A percentile compares a stretch with the other conserved stretches of the same genome.
These are phyloP conservation scores for Matsumyia berberina DNA, from an alignment of 2,888 invertebrate genomes.

Conservation along the genomic window DNA sequence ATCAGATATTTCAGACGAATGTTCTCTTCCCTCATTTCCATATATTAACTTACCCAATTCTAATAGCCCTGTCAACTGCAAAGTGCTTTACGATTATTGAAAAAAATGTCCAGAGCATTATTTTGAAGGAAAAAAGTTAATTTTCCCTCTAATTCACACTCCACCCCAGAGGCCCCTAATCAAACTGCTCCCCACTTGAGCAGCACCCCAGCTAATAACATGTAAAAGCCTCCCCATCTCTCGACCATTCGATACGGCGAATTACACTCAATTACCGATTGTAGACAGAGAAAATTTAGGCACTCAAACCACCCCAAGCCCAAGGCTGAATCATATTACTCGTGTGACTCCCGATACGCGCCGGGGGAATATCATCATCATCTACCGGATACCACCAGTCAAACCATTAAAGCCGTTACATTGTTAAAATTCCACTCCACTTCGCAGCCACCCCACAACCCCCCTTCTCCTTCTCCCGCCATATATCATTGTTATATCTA, in stretches of 20 bases:
- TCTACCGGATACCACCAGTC: background rate
- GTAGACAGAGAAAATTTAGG: constrained; percentile 1
- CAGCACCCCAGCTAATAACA: background rate
- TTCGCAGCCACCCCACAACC: background rate
- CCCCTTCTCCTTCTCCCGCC: background rate
- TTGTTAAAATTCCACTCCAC: constrained; percentile 20
- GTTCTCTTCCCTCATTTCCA: no score
- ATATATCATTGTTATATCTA: constrained; percentile 32
- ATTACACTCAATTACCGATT: constrained; percentile 25
- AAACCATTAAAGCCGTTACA: constrained; percentile 15
- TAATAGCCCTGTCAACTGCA: no score
- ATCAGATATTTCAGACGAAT: no score
- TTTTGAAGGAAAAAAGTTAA: background rate
- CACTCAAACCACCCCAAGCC: background rate
- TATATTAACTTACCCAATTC: no score
- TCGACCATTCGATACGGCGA: constrained; percentile 6
- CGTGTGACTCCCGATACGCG: background rate
- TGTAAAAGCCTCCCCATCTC: constrained; percentile 4
- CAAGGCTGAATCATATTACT: background rate
- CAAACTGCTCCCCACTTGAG: background rate
- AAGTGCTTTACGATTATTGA: background rate
- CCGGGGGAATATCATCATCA: constrained; percentile 13
- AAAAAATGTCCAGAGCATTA: background rate
- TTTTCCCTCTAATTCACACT: background rate
- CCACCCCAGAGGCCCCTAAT: background rate